A percentile compares a stretch with the other conserved stretches of the same genome.
These are phyloP conservation scores for Cheilosia vernalis DNA, from an alignment of 2,888 invertebrate genomes.

Conservation along the genomic window DNA sequence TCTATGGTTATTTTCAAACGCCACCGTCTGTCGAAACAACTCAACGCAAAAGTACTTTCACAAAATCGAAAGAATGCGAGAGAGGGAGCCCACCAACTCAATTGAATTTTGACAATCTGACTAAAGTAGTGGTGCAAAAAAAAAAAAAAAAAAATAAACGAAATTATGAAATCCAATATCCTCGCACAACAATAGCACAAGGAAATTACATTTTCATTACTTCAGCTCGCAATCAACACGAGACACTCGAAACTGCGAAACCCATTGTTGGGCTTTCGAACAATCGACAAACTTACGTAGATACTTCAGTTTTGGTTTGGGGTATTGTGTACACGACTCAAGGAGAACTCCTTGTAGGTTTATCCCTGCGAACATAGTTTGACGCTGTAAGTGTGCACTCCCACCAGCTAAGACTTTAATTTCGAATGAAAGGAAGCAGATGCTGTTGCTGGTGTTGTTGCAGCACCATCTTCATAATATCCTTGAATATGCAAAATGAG, in stretches of 20 bases:
- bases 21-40: background rate
- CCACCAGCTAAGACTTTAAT: slow-evolving; percentile 29
- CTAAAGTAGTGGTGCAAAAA: background rate
- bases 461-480: slow-evolving; percentile 10
- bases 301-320: slow-evolving; percentile 6
- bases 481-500: slow-evolving; percentile 42
- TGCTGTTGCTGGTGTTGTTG: slow-evolving; percentile 20
- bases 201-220: slow-evolving; percentile 38
- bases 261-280: slow-evolving; percentile 27
- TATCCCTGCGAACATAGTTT: slow-evolving; percentile 15
- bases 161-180: slow-evolving; percentile 22
- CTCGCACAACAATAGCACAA: slow-evolving; percentile 6
- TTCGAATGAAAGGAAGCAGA: slow-evolving; percentile 40
- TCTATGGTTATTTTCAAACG: slow-evolving; percentile 36
- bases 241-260: slow-evolving; percentile 10
- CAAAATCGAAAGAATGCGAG: background rate
- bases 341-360: slow-evolving; percentile 31
- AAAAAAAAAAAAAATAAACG: background rate
- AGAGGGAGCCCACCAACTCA: background rate
- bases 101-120: slow-evolving; percentile 28
- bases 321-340: slow-evolving; percentile 18
- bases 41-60: slow-evolving; percentile 7
- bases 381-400: slow-evolving; percentile 1
- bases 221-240: slow-evolving; percentile 33
- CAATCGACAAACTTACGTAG: slow-evolving; percentile 27